These are phyloP conservation scores for Noctua comes DNA, from an alignment of 2,888 invertebrate species.

Conservation along the genomic window DNA sequence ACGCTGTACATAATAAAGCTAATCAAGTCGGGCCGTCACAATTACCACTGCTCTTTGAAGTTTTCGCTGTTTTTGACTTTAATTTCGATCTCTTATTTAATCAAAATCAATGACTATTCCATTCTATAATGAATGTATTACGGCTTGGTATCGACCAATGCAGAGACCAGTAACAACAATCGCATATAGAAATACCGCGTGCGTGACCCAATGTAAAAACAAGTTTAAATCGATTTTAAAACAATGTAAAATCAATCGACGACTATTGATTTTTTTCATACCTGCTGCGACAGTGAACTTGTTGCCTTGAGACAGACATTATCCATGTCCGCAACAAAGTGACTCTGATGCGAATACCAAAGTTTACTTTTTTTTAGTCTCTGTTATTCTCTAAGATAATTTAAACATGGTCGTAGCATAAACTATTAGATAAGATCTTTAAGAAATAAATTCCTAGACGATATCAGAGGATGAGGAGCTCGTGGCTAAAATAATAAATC, in stretches of 20 bases:
- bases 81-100: neutral
- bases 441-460: neutral
- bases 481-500: neutral
- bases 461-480: neutral
- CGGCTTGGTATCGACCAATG: neutral
- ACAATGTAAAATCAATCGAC: neutral
- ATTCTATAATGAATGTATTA: neutral
- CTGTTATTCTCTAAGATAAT: neutral
- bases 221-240: neutral
- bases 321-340: neutral
- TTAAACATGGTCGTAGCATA: constrained; percentile 1
- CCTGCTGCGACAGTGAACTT: neutral
- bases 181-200: neutral
- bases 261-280: neutral
- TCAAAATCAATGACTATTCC: neutral
- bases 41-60: neutral
- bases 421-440: neutral
- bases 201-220: neutral
- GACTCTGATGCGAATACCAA: neutral
- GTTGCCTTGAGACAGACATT: neutral
- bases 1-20: neutral
- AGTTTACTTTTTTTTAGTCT: neutral
- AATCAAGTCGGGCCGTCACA: neutral
- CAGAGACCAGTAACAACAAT: neutral
- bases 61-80: neutral